These are phyloP conservation scores for Trididemnum miniatum DNA, from an alignment of 23 tunicate species.

Conservation along the genomic window DNA sequence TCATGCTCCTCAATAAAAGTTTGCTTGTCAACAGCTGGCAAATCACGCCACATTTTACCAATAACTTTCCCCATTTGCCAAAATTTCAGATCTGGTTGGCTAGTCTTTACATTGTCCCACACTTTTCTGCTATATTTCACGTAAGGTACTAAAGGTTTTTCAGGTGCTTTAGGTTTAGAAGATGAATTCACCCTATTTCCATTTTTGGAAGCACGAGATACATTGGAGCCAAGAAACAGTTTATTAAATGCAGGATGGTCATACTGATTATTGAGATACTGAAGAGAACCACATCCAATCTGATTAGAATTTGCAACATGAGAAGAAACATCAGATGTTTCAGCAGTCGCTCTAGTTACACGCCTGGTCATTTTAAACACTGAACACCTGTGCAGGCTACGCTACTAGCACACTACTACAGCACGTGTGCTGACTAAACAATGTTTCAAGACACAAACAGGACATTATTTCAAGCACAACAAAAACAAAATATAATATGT, in stretches of 20 bases:
- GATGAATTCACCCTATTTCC: no score
- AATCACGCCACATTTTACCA: conserved; percentile 89
- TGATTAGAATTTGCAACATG: no score
- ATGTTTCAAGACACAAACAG: no score
- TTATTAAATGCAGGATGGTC: background rate
- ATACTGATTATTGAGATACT: background rate
- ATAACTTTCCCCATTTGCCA: conserved; percentile 92
- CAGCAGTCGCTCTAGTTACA: no score
- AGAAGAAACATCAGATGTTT: no score
- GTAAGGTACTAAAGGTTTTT: conserved; percentile 84
- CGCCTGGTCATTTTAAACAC: no score
- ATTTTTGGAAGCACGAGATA: background rate
- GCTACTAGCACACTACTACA: no score
- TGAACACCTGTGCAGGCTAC: no score
- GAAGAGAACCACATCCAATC: no score
- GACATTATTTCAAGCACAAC: no score
- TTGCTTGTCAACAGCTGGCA: conserved; percentile 62
- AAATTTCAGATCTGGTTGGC: conserved; percentile 71
- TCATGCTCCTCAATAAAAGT: conserved; percentile 78
- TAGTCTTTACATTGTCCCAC: conserved; percentile 86
- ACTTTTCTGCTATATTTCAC: conserved; percentile 87
- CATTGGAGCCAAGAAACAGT: background rate
- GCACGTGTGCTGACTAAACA: no score
- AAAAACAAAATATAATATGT: no score
- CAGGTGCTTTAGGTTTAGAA: conserved; percentile 74